Conservation (phyloP, 2,113 vertebrate species). For the Cochlearius cochlearius region DNA sequence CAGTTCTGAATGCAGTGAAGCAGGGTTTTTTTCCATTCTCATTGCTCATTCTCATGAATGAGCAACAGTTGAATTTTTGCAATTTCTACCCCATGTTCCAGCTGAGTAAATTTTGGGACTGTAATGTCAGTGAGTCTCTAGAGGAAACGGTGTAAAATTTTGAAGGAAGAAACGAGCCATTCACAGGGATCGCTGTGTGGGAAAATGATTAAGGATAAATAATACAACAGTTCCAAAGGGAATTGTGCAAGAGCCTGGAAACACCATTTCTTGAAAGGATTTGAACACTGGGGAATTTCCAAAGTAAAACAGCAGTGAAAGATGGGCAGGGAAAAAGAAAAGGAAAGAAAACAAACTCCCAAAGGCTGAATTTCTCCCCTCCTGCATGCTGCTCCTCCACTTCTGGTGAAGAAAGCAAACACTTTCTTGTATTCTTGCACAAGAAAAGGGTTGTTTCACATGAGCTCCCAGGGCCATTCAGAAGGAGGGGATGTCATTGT, state of each 20-base stretch:
- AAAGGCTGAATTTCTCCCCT: neutral
- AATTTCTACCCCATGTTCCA: neutral
- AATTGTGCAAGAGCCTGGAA: slow-evolving; percentile 55
- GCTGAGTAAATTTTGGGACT: slow-evolving; percentile 1
- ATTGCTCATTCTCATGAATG: neutral
- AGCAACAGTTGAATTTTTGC: neutral
- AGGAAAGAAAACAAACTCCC: neutral
- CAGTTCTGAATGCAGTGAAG: neutral
- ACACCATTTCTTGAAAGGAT: neutral
- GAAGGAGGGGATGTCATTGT: neutral
- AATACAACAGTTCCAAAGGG: slow-evolving; percentile 12
- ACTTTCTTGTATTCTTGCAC: neutral
- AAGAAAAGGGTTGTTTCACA: neutral
- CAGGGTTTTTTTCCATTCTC: neutral
- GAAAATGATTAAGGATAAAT: slow-evolving; percentile 34
- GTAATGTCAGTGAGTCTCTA: neutral
- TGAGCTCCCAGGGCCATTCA: neutral
- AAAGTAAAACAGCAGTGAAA: neutral
- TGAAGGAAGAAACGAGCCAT: neutral
- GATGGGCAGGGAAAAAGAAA: neutral
- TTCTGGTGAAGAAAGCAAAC: neutral
- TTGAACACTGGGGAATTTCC: slow-evolving; percentile 24
- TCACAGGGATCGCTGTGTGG: neutral
- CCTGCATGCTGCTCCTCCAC: neutral
- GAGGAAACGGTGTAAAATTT: slow-evolving; percentile 24